phyloP scores from a whole-genome alignment of 2,888 invertebrate genomes.

The Antheraea assamensis region DNA sequence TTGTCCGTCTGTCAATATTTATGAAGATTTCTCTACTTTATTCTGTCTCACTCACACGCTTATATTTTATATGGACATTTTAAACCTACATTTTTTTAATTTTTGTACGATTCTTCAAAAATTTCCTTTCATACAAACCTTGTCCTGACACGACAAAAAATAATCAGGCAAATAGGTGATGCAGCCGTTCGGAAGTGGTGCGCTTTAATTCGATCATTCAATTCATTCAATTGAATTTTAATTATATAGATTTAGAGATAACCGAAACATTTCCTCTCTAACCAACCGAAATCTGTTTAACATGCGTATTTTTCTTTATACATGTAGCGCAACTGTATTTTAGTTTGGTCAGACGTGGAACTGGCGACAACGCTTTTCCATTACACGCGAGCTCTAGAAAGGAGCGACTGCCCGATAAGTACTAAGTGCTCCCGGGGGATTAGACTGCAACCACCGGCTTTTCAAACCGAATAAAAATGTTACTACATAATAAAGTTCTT shows the following conservation, averaged over 20 bases:
- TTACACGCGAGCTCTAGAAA: conserved; percentile 43
- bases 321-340: conserved; percentile 24
- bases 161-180: too few relatives aligned
- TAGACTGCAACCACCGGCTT: conserved; percentile 5
- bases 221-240: neutral
- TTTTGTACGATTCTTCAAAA: too few relatives aligned
- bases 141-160: too few relatives aligned
- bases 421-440: conserved; percentile 34
- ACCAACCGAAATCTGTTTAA: conserved; percentile 9
- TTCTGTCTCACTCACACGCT: too few relatives aligned
- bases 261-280: neutral
- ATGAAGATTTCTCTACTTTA: too few relatives aligned
- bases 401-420: conserved; percentile 41
- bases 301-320: conserved; percentile 4
- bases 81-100: too few relatives aligned
- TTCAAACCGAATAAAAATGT: neutral
- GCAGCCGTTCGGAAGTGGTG: too few relatives aligned
- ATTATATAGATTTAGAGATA: neutral
- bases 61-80: too few relatives aligned
- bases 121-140: too few relatives aligned
- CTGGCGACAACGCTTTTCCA: conserved; percentile 58
- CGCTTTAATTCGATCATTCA: too few relatives aligned
- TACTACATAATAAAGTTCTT: neutral
- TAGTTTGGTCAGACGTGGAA: conserved; percentile 29
- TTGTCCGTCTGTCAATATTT: too few relatives aligned